Evolutionary conservation across 2,797 vertebrate genomes (phyloP), one percentile per base, ranked within the genome.

Genomic region (Macrochelys suwanniensis): DNA sequence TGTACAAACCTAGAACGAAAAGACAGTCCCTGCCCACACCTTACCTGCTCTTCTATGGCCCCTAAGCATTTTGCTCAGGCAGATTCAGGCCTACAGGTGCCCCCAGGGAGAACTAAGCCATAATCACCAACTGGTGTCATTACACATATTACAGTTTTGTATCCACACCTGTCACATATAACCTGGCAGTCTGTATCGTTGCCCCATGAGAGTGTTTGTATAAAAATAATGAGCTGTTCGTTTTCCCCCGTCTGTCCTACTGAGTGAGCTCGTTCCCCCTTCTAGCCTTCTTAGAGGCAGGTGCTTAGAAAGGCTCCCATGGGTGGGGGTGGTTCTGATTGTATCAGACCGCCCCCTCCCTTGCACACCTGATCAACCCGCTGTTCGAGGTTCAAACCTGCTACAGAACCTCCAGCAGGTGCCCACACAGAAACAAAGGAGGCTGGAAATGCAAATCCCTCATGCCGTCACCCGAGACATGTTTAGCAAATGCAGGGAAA

Each of bases 291-390:
- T 12, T 25, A 17, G 45, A 4, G 47, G 10, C 79, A 59, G 49
- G 1, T 8, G 16, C 19, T 25, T 2, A 80, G 84, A 9, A 2
- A 1, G 0, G 4, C 5, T 50, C 1, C 6, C 16, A 13, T 77
- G 13, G 56, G 4, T 17, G 49, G 82, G 6, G 12, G 33, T 33
- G 42, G 1, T 31, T 54, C 71, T 81, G 56, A n/a, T 50, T 1
- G 7, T 57, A 42, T 26, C 87, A 82, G 47, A 16, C n/a, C 28
- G 17, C 26, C 5, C 65, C 65, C 8, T 5, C 6, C 21, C 50
- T 77, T 21, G 47, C 82, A 88, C 42, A 0, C 0, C 42, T 7
- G 76, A 0, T 10, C 1, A 11, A 0, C 17, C 83, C 5, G 0
- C 12, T 33, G 4, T 61, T 76, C 5, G 51, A 42, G 68, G 23